Conservation (phyloP, 2,888 invertebrate genomes). For the Empis livida region DNA sequence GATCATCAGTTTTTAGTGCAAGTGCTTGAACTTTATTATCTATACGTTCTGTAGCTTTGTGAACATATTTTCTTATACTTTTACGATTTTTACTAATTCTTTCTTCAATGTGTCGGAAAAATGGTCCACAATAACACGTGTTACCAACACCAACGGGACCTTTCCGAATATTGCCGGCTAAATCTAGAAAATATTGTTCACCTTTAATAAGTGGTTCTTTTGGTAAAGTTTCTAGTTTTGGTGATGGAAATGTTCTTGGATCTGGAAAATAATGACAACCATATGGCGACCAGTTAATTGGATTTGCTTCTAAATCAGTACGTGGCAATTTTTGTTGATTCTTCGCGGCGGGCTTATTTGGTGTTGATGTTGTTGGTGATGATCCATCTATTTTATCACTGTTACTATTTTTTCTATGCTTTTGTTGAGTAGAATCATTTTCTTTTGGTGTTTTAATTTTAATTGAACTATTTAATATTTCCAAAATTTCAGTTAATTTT, state of each 20-base stretch:
- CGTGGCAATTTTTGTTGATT: constrained; percentile 2
- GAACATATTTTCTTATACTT: constrained; percentile 47
- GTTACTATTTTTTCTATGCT: constrained; percentile 7
- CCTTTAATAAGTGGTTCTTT: constrained; percentile 74
- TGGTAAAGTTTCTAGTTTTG: constrained; percentile 73
- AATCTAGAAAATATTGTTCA: constrained; percentile 87
- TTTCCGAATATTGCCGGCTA: constrained; percentile 89
- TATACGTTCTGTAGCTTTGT: constrained; percentile 64
- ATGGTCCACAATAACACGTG: constrained; percentile 85
- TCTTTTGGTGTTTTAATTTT: constrained; percentile 27
- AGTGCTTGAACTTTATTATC: constrained; percentile 70
- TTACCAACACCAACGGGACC: constrained; percentile 91
- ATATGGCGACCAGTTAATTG: constrained; percentile 69
- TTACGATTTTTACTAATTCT: constrained; percentile 60
- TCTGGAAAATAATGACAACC: constrained; percentile 87
- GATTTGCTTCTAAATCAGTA: constrained; percentile 26
- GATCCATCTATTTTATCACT: constrained; percentile 11
- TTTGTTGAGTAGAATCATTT: constrained; percentile 20
- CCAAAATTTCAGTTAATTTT: constrained; percentile 69
- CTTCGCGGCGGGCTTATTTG: constrained; percentile 13
- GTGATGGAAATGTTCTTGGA: constrained; percentile 70
- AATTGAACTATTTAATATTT: constrained; percentile 49
- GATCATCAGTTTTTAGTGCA: constrained; percentile 58
- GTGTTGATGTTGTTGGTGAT: constrained; percentile 31
- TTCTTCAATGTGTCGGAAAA: constrained; percentile 78